A percentile compares a stretch with the other conserved stretches of the same genome.
Conservation (phyloP, 2,113 vertebrate genomes). For the Athene noctua region DNA sequence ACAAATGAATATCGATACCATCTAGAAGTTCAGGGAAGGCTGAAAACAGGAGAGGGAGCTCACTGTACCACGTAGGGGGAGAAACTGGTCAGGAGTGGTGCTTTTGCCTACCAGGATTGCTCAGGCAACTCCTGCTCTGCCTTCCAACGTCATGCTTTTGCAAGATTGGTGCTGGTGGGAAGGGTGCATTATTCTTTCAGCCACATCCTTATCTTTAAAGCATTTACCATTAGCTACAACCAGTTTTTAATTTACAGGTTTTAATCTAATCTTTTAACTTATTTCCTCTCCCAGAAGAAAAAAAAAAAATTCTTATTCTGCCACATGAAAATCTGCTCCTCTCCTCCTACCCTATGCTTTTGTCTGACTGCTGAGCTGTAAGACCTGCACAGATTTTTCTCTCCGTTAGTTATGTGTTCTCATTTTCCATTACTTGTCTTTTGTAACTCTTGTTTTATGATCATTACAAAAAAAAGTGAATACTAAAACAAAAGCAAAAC, state of each 20-base stretch:
- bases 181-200: not conserved
- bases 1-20: not conserved
- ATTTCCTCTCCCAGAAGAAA: not conserved
- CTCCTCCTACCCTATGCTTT: not conserved
- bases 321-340: not conserved
- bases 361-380: not conserved
- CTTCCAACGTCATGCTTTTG: not conserved
- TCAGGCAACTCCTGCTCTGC: not conserved
- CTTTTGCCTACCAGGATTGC: not conserved
- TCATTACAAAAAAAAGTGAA: not conserved
- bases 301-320: not conserved
- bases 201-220: not conserved
- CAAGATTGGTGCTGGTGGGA: not conserved
- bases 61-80: not conserved
- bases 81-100: not conserved
- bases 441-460: not conserved
- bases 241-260: not conserved
- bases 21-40: not conserved
- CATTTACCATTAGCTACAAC: not conserved
- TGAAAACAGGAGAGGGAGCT: slow-evolving; percentile 25
- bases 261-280: not conserved
- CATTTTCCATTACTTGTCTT: not conserved
- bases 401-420: not conserved
- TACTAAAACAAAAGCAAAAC: not conserved
- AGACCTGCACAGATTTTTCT: not conserved